Percentiles rank a stretch among this genome's conserved stretches.
phyloP scores from a whole-genome alignment of 2,888 invertebrate genomes.

The Rugalucina vietnamica region DNA sequence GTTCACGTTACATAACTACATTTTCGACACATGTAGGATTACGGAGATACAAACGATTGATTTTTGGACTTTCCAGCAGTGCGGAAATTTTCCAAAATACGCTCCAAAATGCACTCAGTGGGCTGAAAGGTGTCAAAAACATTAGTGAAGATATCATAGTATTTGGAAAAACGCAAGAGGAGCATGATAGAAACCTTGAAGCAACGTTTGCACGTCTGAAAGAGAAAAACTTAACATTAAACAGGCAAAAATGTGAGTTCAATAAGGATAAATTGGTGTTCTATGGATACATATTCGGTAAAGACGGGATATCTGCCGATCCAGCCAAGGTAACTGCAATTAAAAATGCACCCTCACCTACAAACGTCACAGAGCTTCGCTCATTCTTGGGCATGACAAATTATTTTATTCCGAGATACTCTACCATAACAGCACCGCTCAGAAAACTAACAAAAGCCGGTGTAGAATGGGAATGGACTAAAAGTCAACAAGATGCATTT shows the following conservation, averaged over 20 bases:
- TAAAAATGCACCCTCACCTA: slow-evolving; percentile 48
- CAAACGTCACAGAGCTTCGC: slow-evolving; percentile 59
- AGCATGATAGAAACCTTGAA: slow-evolving; percentile 75
- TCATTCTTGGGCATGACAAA: slow-evolving; percentile 69
- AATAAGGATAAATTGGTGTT: slow-evolving; percentile 52
- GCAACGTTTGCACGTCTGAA: slow-evolving; percentile 61
- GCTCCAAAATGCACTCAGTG: slow-evolving; percentile 78
- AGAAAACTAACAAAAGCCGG: slow-evolving; percentile 60
- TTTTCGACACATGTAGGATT: slow-evolving; percentile 67
- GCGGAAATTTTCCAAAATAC: slow-evolving; percentile 84
- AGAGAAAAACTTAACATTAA: slow-evolving; percentile 62
- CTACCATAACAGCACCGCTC: slow-evolving; percentile 65
- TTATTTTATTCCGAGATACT: slow-evolving; percentile 69
- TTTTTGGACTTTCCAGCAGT: slow-evolving; percentile 79
- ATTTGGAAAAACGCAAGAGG: slow-evolving; percentile 68
- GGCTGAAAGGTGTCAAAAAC: slow-evolving; percentile 80
- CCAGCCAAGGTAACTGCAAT: slow-evolving; percentile 62
- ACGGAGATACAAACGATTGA: slow-evolving; percentile 60
- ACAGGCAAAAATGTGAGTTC: slow-evolving; percentile 75
- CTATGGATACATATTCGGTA: slow-evolving; percentile 49
- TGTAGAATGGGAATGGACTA: slow-evolving; percentile 56
- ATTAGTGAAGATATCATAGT: slow-evolving; percentile 83
- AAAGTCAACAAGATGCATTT: slow-evolving; percentile 59
- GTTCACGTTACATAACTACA: slow-evolving; percentile 68
- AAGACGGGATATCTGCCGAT: slow-evolving; percentile 56